phyloP scores from a whole-genome alignment of 2,797 vertebrate species.

The Gephyroberyx darwinii region DNA sequence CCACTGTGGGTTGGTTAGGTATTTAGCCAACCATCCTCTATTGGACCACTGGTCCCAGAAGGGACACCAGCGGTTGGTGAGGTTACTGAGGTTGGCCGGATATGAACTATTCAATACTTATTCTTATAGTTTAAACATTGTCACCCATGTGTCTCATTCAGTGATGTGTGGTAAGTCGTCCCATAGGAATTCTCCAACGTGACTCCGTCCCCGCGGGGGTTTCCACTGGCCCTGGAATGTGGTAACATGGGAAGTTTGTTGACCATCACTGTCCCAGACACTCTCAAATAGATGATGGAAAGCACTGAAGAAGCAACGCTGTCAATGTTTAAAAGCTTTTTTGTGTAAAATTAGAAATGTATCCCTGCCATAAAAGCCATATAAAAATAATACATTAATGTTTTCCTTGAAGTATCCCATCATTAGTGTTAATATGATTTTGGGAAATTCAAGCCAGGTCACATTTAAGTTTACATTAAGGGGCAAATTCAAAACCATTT shows the following conservation, averaged over 20 bases:
- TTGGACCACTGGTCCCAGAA: background rate
- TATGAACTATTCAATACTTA: constrained; percentile 25
- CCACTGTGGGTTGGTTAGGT: background rate
- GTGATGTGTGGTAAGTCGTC: constrained; percentile 19
- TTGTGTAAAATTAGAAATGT: background rate
- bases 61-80: constrained; percentile 26
- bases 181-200: constrained; percentile 43
- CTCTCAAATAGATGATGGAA: constrained; percentile 21
- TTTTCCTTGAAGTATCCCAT: background rate
- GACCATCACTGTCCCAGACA: constrained; percentile 7
- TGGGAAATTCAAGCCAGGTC: constrained; percentile 16
- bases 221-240: constrained; percentile 15
- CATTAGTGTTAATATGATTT: background rate
- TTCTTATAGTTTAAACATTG: constrained; percentile 23
- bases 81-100: constrained; percentile 37
- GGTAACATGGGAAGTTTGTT: constrained; percentile 57
- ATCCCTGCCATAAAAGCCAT: constrained; percentile 16
- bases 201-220: constrained; percentile 13
- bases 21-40: constrained; percentile 4
- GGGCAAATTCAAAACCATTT: constrained; percentile 21
- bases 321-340: constrained; percentile 37
- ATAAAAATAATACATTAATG: background rate
- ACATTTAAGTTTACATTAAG: background rate
- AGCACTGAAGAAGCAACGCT: background rate
- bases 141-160: constrained; percentile 5